Base-by-base conservation (phyloP, 2,888 invertebrate genomes). In the Sthenelais limicola region DNA sequence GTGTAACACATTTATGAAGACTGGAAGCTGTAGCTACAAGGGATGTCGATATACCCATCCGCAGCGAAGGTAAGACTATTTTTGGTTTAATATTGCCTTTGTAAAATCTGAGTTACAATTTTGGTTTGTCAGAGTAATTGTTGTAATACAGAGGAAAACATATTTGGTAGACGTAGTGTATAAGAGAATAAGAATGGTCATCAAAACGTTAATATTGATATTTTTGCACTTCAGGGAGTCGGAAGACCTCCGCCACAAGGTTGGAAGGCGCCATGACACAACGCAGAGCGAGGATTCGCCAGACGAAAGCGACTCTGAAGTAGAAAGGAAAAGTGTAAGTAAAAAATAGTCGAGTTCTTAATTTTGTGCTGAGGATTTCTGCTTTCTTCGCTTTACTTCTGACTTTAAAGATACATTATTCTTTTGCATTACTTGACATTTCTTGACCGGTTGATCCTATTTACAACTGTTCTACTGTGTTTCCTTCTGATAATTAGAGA, bases 1-100 rank as follows among this genome's bases (percentile, higher is more conserved):
- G 51, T 68, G 70, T 26, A 49, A 56, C 43, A 21, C 26, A 35
- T 70, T 54, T 54, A 43, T 54, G 43, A 54, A 70, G 70, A 70
- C 70, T 32, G 70, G 70, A 12, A 47, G 21, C 35, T 70, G 70
- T 38, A 54, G 35, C 35, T 70, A 56, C 47, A 56, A 54, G 28
- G 5, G 5, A 21, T 70, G 70, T 48, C 52, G 54, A 9, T 70
- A 38, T 35, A 21, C 33, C 1, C 70, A 70, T 32, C 70, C 70
- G 21, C 70, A 54, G 4, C 7, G 54, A 35, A 49, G 56, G 70
- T 70, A 38, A 56, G 56, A 9, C 18, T 18, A 9, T 52, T 9
- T 52, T 18, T 21, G 12, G 52, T 12, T 18, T 12, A 52, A 52
- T 9, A 9, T 52, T 24, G 9, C 52, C n/a, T n/a, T n/a, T n/a